Evolutionary conservation across 2,888 invertebrate species (phyloP).

Genomic region (Abrostola triplasia): DNA sequence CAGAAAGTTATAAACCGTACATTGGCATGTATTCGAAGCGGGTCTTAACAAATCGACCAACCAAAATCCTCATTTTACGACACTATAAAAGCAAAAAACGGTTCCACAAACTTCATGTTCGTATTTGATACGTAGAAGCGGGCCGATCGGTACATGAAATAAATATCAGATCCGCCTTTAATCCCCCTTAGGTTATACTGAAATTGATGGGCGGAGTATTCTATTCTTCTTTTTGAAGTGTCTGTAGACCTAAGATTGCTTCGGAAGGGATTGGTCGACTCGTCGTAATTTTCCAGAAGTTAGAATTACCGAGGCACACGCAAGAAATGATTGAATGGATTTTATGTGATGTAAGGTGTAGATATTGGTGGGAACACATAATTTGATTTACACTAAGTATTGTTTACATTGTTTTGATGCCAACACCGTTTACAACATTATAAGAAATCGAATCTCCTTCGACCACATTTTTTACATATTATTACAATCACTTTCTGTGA

Average conservation of each 20-base stretch:
- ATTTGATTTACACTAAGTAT: no score
- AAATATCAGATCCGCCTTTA: conserved; percentile 32
- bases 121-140: conserved; percentile 24
- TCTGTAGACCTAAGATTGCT: not conserved
- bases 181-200: not conserved
- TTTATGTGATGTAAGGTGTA: no score
- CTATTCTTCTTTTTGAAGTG: not conserved
- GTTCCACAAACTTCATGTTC: conserved; percentile 31
- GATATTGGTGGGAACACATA: no score
- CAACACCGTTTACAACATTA: no score
- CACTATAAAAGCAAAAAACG: conserved; percentile 34
- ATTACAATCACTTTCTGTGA: no score
- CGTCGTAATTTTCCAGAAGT: not conserved
- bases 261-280: not conserved
- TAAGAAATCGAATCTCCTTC: no score
- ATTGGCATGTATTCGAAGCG: conserved; percentile 12
- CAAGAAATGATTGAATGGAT: no score
- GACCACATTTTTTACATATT: no score
- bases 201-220: not conserved
- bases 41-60: conserved; percentile 40
- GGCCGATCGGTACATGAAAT: conserved; percentile 27
- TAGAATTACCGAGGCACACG: not conserved
- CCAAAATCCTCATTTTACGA: conserved; percentile 40
- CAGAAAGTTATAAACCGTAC: conserved; percentile 27
- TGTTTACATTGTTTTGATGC: no score